A percentile compares a stretch with the other conserved stretches of the same genome.
Conservation (phyloP, 1,140 invertebrate genomes). For the Pseudomyrmex flavicornis region DNA sequence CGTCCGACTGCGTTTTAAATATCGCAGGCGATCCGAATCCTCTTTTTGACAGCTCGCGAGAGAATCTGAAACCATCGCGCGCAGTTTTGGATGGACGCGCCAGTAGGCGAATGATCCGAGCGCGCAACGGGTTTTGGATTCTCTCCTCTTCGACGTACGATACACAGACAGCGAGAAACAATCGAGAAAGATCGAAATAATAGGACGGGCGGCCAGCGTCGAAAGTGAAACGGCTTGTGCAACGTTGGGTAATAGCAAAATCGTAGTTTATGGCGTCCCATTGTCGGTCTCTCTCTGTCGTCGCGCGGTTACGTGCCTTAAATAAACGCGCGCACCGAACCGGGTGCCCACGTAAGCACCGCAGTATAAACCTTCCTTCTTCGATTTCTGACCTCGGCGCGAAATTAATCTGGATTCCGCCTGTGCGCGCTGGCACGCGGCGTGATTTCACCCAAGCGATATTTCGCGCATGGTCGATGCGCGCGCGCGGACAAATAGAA, state of each 20-base stretch:
- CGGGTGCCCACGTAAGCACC: slow-evolving; percentile 25
- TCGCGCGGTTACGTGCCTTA: slow-evolving; percentile 40
- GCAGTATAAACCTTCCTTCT: slow-evolving; percentile 28
- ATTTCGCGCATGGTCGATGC: slow-evolving; percentile 34
- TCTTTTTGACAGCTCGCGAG: slow-evolving; percentile 54
- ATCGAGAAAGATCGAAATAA: slow-evolving; percentile 50
- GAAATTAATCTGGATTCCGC: slow-evolving; percentile 54
- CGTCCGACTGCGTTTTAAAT: slow-evolving; percentile 54
- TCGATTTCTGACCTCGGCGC: slow-evolving; percentile 38
- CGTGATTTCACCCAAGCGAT: slow-evolving; percentile 44
- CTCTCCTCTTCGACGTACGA: neutral
- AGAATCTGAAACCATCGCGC: slow-evolving; percentile 56
- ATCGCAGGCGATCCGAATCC: slow-evolving; percentile 46
- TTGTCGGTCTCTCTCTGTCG: slow-evolving; percentile 25
- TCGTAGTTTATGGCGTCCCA: slow-evolving; percentile 34
- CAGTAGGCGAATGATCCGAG: neutral
- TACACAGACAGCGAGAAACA: neutral
- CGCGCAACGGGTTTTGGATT: slow-evolving; percentile 36
- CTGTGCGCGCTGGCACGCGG: slow-evolving; percentile 20
- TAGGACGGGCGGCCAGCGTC: slow-evolving; percentile 14
- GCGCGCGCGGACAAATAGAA: neutral
- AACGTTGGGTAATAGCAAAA: slow-evolving; percentile 43
- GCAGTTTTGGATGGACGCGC: neutral
- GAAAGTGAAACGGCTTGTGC: slow-evolving; percentile 44
- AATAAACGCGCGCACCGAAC: slow-evolving; percentile 28